Evolutionary conservation across 2,888 invertebrate species (phyloP), one percentile per base, ranked within the genome.

Genomic region (Crepidodera aurea): DNA sequence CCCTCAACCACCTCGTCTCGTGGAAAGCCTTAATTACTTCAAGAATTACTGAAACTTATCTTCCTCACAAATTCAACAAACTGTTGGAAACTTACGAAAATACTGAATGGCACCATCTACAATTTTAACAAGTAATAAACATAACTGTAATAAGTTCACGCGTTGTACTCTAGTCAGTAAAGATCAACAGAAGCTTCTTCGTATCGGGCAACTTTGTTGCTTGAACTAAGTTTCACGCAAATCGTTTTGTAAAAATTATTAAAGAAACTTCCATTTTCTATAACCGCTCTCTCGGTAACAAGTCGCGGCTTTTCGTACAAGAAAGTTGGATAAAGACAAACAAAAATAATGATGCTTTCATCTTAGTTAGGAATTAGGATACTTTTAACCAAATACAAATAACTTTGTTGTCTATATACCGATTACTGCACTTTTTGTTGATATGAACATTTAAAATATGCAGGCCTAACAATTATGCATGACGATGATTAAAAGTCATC

Each of bases 11-110:
- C 40, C 39, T 50, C 55, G 50, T 55, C 51, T 60, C 60, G 51
- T 40, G 62, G 53, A 58, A 64, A 56, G 37, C 64, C 54, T 57
- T 64, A 61, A 64, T 64, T 60, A 64, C 64, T 51, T 56, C 57
- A 50, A 44, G 58, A 62, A 62, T 62, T 48, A 59, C 62, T 40
- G 64, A 61, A 57, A 64, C 46, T 64, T 51, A 58, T 57, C 61
- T 42, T 39, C 40, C 46, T 58, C 55, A 32, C 29, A 64, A 50
- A 42, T 60, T 39, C 53, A 39, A 53, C 61, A 56, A 54, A 60
- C 50, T 51, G 60, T 58, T 51, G 39, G 57, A 46, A 62, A 59
- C 64, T 60, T 53, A 54, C 32, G 58, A 48, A 54, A 51, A 61
- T 51, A 59, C 59, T 46, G 37, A 62, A 59, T 56, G 64, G 46